Evolutionary conservation across 2,113 vertebrate species (phyloP).

Genomic region (Chaetorhynchus papuensis): DNA sequence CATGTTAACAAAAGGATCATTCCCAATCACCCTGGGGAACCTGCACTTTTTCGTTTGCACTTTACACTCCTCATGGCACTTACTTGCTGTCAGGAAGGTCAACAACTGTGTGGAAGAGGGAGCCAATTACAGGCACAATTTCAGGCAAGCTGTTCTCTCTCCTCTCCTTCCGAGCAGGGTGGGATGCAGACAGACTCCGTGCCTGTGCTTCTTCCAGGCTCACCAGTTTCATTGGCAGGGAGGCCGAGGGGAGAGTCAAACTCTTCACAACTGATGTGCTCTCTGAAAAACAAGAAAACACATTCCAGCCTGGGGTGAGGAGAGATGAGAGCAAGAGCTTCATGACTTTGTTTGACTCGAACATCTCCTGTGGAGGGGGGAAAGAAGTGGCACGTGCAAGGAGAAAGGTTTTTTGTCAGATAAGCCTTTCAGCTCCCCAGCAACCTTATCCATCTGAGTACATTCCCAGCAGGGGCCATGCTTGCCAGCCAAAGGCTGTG

Average conservation of each 20-base stretch:
- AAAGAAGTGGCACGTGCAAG: not conserved
- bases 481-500: not conserved
- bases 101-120: conserved; percentile 91
- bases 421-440: conserved; percentile 2
- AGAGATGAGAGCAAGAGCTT: not conserved
- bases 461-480: not conserved
- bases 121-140: conserved; percentile 80
- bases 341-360: not conserved
- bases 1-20: not conserved
- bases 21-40: not conserved
- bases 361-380: not conserved
- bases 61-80: not conserved
- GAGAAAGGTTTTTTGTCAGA: conserved; percentile 22
- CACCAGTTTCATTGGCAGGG: conserved; percentile 92
- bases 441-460: not conserved
- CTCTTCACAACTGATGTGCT: conserved; percentile 78
- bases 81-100: conserved; percentile 94
- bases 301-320: not conserved
- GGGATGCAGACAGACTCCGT: conserved; percentile 84
- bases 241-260: conserved; percentile 81
- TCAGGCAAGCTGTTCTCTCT: conserved; percentile 92
- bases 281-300: conserved; percentile 65
- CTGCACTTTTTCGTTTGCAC: not conserved
- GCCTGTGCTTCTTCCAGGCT: conserved; percentile 95
- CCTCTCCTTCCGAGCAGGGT: conserved; percentile 86